These are phyloP conservation scores for Sciurus vulgaris DNA, from an alignment of 2,797 vertebrate species.

Conservation along the genomic window DNA sequence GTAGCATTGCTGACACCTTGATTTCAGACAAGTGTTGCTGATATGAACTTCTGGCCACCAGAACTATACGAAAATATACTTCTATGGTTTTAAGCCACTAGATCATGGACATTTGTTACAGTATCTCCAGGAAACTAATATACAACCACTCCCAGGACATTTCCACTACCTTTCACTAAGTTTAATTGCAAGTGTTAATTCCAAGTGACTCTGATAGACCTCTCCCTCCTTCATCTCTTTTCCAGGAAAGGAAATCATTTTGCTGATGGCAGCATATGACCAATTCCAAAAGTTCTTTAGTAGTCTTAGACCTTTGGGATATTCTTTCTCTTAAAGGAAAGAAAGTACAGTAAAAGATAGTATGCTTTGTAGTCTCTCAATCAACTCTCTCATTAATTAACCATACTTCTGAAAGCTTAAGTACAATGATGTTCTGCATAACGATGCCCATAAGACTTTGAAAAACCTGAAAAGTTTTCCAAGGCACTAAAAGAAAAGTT, in stretches of 20 bases:
- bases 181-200: neutral
- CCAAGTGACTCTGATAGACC: neutral
- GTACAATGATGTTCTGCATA: neutral
- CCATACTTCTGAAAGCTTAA: neutral
- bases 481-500: neutral
- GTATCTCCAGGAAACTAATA: neutral
- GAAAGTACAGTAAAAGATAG: neutral
- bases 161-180: neutral
- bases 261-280: neutral
- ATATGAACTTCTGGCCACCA: neutral
- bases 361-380: neutral
- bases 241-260: conserved; percentile 27
- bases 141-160: neutral
- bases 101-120: neutral
- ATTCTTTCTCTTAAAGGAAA: neutral
- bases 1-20: neutral
- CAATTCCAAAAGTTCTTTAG: neutral
- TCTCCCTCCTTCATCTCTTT: neutral
- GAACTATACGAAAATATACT: neutral
- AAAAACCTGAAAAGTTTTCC: neutral
- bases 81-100: neutral
- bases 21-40: neutral
- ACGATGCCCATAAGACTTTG: neutral
- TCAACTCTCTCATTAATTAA: neutral
- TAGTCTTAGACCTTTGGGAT: neutral